phyloP scores from a whole-genome alignment of 1,140 invertebrate species.

The Rhyzopertha dominica region DNA sequence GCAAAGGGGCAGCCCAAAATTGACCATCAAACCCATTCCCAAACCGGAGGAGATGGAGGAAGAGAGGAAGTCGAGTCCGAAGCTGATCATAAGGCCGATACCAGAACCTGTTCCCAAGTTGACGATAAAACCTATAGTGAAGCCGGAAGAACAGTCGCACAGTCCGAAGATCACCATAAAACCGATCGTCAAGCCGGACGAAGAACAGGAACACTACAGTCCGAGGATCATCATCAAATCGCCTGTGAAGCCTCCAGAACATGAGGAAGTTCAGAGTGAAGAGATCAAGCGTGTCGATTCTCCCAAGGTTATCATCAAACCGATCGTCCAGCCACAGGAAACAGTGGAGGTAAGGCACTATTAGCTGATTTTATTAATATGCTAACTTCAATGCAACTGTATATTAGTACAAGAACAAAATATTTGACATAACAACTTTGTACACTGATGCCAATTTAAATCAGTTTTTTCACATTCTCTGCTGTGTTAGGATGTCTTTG shows the following conservation, averaged over 20 bases:
- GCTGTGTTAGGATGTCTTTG: too few species aligned
- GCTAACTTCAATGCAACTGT: too few species aligned
- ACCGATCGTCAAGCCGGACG: conserved; percentile 29
- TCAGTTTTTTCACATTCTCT: too few species aligned
- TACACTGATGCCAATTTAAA: too few species aligned
- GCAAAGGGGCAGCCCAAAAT: conserved; percentile 16
- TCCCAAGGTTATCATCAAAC: conserved; percentile 25
- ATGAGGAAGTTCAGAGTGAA: conserved; percentile 13
- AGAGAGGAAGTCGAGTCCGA: conserved; percentile 25
- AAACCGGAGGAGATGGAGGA: too few species aligned
- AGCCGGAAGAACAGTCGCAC: conserved; percentile 29
- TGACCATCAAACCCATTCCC: conserved; percentile 21
- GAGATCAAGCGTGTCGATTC: not conserved
- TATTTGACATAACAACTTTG: too few species aligned
- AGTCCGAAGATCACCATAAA: conserved; percentile 31
- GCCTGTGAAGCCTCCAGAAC: conserved; percentile 31
- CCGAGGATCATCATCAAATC: conserved; percentile 44
- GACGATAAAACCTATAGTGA: conserved; percentile 35
- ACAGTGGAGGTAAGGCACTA: not conserved
- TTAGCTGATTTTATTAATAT: too few species aligned
- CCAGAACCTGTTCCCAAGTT: conserved; percentile 34
- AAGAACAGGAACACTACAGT: conserved; percentile 26
- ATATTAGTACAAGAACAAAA: too few species aligned
- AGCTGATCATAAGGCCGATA: conserved; percentile 31
- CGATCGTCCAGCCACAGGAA: conserved; percentile 18